Conservation (phyloP, 92 coral and sea anemone species). For the Anthopleura xanthogrammica region DNA sequence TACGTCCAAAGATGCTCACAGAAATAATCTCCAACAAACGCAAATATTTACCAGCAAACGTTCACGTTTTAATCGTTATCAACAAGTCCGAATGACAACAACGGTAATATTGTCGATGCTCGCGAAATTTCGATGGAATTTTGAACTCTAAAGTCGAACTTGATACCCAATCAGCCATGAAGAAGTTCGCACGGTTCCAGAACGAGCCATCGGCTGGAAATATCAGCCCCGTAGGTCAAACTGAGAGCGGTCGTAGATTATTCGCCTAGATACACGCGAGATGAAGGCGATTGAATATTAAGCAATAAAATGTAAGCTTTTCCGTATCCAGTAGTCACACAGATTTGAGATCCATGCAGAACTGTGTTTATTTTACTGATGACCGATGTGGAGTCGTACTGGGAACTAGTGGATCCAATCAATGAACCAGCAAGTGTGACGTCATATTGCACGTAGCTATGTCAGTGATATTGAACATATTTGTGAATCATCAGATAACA, state of each 20-base stretch:
- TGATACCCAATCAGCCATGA: constrained; percentile 25
- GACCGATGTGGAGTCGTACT: neutral
- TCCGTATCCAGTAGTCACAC: neutral
- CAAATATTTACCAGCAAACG: constrained; percentile 5
- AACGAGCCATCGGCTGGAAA: neutral
- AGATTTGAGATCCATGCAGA: neutral
- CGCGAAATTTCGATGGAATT: neutral
- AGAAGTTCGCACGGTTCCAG: constrained; percentile 22
- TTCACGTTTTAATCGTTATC: constrained; percentile 1
- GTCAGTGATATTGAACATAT: neutral
- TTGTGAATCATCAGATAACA: no score
- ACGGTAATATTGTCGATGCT: neutral
- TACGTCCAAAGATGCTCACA: neutral
- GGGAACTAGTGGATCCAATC: neutral
- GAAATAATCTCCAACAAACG: neutral
- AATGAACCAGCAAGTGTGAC: constrained; percentile 1
- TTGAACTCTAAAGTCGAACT: constrained; percentile 7
- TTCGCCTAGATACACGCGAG: neutral
- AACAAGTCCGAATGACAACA: neutral
- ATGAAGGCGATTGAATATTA: neutral
- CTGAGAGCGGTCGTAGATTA: neutral
- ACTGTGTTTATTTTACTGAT: constrained; percentile 2
- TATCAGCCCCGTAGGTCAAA: neutral
- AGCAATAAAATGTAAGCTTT: neutral
- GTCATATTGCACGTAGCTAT: neutral